These are phyloP conservation scores for Scatophagus argus DNA, from an alignment of 2,113 vertebrate species.

Conservation along the genomic window DNA sequence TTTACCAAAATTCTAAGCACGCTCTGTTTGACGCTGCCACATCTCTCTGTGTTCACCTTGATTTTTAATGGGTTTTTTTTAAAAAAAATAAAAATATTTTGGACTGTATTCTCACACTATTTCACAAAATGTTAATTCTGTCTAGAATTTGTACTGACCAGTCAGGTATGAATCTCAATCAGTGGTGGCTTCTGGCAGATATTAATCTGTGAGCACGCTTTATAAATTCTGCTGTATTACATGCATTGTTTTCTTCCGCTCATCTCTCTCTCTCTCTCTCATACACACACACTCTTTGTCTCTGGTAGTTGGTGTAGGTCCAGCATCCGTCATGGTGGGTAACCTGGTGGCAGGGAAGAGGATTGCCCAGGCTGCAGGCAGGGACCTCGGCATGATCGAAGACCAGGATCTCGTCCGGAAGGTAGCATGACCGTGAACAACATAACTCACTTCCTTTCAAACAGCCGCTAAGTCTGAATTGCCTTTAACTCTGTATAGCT, in stretches of 20 bases:
- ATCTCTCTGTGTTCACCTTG: background rate
- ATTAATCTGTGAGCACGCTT: background rate
- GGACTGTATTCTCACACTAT: background rate
- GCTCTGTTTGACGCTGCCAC: background rate
- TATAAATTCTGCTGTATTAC: no score
- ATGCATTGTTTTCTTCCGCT: background rate
- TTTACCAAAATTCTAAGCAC: background rate
- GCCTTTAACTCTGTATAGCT: background rate
- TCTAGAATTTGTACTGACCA: background rate
- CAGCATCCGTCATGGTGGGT: slow-evolving; percentile 97
- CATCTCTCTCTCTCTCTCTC: background rate
- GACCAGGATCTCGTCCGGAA: slow-evolving; percentile 96
- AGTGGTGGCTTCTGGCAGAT: background rate
- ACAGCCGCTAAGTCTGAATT: background rate
- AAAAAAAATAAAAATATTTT: no score
- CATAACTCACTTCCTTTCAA: background rate
- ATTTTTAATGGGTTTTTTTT: background rate
- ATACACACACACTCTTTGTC: background rate
- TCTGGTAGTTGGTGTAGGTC: slow-evolving; percentile 90
- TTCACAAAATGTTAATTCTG: background rate
- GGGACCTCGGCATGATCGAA: slow-evolving; percentile 95
- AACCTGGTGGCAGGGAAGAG: slow-evolving; percentile 98
- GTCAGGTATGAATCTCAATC: background rate
- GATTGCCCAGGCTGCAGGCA: slow-evolving; percentile 96
- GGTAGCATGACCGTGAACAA: slow-evolving; percentile 82